phyloP scores from a whole-genome alignment of 2,113 vertebrate genomes.

The Anthoscopus minutus region DNA sequence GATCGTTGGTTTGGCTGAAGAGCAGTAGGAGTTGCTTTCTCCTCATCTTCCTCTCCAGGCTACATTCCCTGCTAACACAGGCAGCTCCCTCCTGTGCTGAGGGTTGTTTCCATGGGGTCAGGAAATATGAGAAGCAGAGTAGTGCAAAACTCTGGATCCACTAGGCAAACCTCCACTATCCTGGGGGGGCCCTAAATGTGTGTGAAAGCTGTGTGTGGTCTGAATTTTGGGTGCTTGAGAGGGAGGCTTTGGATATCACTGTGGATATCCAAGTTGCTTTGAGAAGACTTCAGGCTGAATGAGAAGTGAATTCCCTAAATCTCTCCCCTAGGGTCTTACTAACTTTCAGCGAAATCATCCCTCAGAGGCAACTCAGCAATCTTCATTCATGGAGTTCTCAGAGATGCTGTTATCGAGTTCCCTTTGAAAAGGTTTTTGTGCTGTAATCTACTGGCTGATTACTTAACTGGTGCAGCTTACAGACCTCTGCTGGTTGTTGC shows the following conservation, averaged over 20 bases:
- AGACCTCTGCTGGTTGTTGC: background rate
- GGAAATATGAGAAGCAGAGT: background rate
- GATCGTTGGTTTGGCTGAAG: background rate
- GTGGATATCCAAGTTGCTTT: background rate
- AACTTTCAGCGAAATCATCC: background rate
- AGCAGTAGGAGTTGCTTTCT: background rate
- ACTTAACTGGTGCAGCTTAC: background rate
- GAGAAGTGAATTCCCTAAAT: slow-evolving; percentile 9
- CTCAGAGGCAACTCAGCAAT: background rate
- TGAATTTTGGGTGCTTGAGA: background rate
- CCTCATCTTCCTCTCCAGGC: background rate
- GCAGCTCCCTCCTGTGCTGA: background rate
- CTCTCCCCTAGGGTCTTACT: background rate
- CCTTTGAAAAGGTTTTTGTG: background rate
- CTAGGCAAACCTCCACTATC: background rate
- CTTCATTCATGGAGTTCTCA: background rate
- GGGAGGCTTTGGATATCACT: background rate
- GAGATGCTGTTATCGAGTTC: background rate
- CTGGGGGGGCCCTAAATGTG: background rate
- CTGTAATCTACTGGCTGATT: background rate
- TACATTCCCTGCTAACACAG: background rate
- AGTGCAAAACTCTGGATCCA: background rate
- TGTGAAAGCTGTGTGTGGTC: background rate
- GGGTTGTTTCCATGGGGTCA: background rate
- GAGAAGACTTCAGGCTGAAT: background rate